Evolutionary conservation across 2,888 invertebrate genomes (phyloP), one percentile per base, ranked within the genome.

Genomic region (Steinernema scapterisci): DNA sequence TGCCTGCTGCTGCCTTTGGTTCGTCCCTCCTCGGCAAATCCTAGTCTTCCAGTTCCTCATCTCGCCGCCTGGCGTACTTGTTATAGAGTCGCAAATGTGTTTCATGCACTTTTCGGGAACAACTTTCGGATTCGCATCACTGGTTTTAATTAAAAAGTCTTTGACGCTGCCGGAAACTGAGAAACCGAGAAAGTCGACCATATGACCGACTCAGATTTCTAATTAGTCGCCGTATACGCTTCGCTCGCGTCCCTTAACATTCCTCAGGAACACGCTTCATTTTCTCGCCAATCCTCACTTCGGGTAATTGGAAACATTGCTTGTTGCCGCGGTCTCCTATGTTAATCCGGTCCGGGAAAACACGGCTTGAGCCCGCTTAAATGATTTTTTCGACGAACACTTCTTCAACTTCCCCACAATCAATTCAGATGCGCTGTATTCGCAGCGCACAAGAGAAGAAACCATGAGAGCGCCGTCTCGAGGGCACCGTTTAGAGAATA

Each of bases 401-500:
- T 21, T 52, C 38, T 63, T 63, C 27, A 5, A 63, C 63, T 63
- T 63, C 31, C 16, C 27, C 31, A 63, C 63, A 63, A 63, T 63
- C 63, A 63, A 63, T 63, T 63, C 63, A 63, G 63, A 63, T 38
- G 38, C 16, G 31, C 63, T 31, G 5, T n/a, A 63, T 63, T 9
- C 63, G 63, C 63, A 31, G 31, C 63, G 38, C 16, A 25, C 63
- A 25, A 6, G 31, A 63, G 63, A 31, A 63, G 63, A 63, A 63
- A 63, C 63, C 63, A 63, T 16, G 63, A 63, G 31, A 25, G 31
- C 63, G 63, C 38, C 38, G 63, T 63, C 63, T 63, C 63, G 63
- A 63, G 63, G 63, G 63, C 31, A 63, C 63, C 63, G 63, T 63
- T 63, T 63, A 63, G 31, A 38, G 63, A 63, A 63, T 63, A 63